phyloP scores from a whole-genome alignment of 2,888 invertebrate species.

The Aphrophora alni region DNA sequence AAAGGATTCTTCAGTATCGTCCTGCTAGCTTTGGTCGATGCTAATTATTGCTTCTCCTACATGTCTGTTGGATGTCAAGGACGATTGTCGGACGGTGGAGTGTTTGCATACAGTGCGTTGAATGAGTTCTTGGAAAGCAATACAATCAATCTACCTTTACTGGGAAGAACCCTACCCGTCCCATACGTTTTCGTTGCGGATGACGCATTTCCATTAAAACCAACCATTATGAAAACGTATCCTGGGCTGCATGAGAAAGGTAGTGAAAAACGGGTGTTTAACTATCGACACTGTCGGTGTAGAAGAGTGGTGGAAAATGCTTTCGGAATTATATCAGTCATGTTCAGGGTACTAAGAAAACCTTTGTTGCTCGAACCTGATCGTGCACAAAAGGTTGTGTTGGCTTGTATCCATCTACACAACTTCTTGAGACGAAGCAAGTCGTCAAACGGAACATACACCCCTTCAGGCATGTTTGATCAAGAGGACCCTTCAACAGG shows the following conservation, averaged over 20 bases:
- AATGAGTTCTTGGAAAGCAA: constrained; percentile 27
- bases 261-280: constrained; percentile 26
- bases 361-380: too few relatives aligned
- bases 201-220: constrained; percentile 43
- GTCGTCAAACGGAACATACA: neutral
- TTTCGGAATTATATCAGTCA: too few relatives aligned
- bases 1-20: constrained; percentile 52
- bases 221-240: constrained; percentile 35
- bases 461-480: neutral
- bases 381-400: too few relatives aligned
- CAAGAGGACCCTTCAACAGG: neutral
- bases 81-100: constrained; percentile 41
- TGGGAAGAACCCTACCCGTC: constrained; percentile 23
- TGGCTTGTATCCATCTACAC: too few relatives aligned
- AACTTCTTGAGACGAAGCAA: too few relatives aligned
- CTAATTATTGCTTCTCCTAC: constrained; percentile 48
- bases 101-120: constrained; percentile 36
- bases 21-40: constrained; percentile 52
- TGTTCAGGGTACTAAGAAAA: too few relatives aligned
- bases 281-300: too few relatives aligned
- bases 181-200: constrained; percentile 22
- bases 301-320: too few relatives aligned
- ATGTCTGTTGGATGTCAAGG: constrained; percentile 38
- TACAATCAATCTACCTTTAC: too few relatives aligned
- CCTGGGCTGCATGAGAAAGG: constrained; percentile 27